Evolutionary conservation across 1,140 invertebrate genomes (phyloP), one percentile per base, ranked within the genome.

Genomic region (Drosophila auraria): DNA sequence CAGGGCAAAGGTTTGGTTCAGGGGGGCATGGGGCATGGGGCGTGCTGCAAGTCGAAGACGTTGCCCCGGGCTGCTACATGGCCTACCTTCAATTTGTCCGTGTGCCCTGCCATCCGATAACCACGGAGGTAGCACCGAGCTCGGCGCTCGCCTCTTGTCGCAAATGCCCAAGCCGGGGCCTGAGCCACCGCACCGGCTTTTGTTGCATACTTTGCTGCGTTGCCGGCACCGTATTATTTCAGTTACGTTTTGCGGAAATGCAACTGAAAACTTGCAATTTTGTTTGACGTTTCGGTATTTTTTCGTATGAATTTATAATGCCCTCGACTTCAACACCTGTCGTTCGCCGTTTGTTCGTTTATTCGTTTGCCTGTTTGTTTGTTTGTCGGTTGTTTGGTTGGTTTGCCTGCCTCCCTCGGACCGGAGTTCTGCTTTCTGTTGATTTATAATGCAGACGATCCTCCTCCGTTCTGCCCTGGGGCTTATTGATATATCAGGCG

Each of bases 231-330:
- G 78, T 89, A 89, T 89, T 89, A 89, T 89, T 89, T 89, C 82
- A 90, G 81, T 78, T 84, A 86, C 84, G 86, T 90, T 84, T 89
- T 90, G 84, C 84, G 84, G 84, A 89, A 89, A 90, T 90, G 84
- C 86, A 89, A 89, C 84, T 89, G 86, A 90, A 89, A 89, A 89
- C 86, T 89, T 90, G 84, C 84, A 89, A 89, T 89, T 89, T 89
- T 89, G 84, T 89, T 89, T 89, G 84, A 89, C 84, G 84, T 89
- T 89, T 84, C 60, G 86, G 66, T 89, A 89, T 89, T 89, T 80
- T 74, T 89, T 84, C 70, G 74, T 90, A 79, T 89, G 84, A 81
- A 89, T 89, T 89, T 90, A 84, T 90, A 90, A 89, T 90, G 86
- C 78, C 63, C 66, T 66, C 63, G 70, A 84, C 81, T 84, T 89